Conservation (phyloP, 1,140 invertebrate species). For the Manduca sexta region DNA sequence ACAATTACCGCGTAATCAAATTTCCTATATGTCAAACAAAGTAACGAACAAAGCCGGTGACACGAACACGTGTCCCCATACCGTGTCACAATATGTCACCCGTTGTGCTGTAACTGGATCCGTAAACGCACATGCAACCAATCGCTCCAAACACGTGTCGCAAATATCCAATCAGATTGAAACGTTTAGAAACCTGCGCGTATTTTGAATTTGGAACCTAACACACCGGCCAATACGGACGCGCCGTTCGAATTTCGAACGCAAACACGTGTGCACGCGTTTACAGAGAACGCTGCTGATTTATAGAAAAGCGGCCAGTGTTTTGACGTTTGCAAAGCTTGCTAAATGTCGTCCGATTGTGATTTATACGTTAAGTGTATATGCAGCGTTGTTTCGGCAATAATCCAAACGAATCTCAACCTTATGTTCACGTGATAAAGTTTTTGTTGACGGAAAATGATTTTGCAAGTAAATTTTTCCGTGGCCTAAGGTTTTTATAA, state of each 20-base stretch:
- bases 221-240: background rate
- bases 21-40: too few species aligned
- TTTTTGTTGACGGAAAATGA: too few species aligned
- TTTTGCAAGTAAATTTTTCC: background rate
- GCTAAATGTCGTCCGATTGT: constrained; percentile 13
- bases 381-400: background rate
- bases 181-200: too few species aligned
- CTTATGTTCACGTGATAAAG: background rate
- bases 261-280: background rate
- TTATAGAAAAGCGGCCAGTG: constrained; percentile 13
- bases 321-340: constrained; percentile 16
- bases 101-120: background rate
- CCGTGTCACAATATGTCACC: constrained; percentile 4
- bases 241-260: background rate
- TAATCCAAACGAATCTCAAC: background rate
- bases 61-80: background rate
- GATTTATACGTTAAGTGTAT: constrained; percentile 7
- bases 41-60: background rate
- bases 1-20: too few species aligned
- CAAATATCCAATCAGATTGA: background rate
- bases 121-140: constrained; percentile 2
- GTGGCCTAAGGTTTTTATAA: background rate
- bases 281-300: constrained; percentile 7
- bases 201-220: background rate
- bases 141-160: background rate